These are phyloP conservation scores for Epistrophe eligans DNA, from an alignment of 2,888 invertebrate species.

Conservation along the genomic window DNA sequence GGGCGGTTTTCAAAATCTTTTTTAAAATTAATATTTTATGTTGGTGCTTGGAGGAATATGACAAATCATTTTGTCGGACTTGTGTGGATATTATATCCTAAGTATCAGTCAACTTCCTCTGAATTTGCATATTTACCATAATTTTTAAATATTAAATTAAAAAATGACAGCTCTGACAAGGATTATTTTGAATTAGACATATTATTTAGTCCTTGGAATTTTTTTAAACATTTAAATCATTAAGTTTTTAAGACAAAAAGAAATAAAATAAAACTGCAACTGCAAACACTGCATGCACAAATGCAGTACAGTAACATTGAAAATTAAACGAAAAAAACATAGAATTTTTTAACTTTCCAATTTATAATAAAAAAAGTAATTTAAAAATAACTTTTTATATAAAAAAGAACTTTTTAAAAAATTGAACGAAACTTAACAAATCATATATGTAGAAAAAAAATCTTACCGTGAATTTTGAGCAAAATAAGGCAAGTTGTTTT, in stretches of 20 bases:
- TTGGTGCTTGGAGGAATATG: too few species aligned
- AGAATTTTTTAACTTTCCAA: neutral
- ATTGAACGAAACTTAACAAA: constrained; percentile 61
- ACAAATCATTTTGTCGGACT: too few species aligned
- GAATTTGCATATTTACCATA: too few species aligned
- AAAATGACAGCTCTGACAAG: too few species aligned
- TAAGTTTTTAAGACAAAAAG: constrained; percentile 6
- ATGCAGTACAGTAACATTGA: constrained; percentile 66
- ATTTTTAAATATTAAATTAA: too few species aligned
- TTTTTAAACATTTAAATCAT: neutral
- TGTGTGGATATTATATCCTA: too few species aligned
- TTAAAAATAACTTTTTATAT: neutral
- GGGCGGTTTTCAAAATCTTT: too few species aligned
- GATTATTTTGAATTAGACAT: too few species aligned
- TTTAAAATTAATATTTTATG: too few species aligned
- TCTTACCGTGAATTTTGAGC: constrained; percentile 68
- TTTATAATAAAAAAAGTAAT: neutral
- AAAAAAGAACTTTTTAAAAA: constrained; percentile 20
- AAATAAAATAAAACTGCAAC: constrained; percentile 46
- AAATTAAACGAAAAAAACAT: neutral
- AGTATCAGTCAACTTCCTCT: too few species aligned
- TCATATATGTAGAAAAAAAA: constrained; percentile 29
- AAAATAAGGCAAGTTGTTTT: constrained; percentile 43
- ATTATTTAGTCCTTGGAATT: too few species aligned
- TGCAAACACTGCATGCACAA: constrained; percentile 69